phyloP scores from a whole-genome alignment of 1,140 invertebrate species.

The Luehdorfia chinensis region DNA sequence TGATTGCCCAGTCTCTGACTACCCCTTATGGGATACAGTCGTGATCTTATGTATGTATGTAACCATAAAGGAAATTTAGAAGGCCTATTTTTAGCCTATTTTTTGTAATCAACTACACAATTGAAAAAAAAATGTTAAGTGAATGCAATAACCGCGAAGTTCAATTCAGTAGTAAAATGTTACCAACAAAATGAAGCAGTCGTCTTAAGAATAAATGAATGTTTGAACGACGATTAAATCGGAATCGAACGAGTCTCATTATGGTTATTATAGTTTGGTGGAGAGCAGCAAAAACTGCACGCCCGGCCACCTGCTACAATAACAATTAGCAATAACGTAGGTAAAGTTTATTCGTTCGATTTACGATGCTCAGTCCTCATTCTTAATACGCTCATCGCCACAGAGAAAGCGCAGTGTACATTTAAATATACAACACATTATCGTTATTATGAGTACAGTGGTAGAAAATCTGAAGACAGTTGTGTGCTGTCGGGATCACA shows the following conservation, averaged over 20 bases:
- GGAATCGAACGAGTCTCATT: conserved; percentile 16
- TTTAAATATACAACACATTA: neutral
- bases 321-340: neutral
- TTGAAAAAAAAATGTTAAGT: neutral
- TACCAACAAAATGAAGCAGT: neutral
- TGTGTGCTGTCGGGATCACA: neutral
- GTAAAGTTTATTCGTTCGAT: too few species aligned
- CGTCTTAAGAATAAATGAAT: conserved; percentile 12
- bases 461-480: neutral
- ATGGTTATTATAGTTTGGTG: conserved; percentile 16
- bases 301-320: neutral
- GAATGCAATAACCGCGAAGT: neutral
- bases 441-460: neutral
- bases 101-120: too few species aligned
- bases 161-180: neutral
- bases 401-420: conserved; percentile 3
- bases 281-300: conserved; percentile 2
- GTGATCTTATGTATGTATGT: too few species aligned
- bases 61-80: too few species aligned
- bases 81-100: too few species aligned
- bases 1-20: too few species aligned
- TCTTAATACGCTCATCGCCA: too few species aligned
- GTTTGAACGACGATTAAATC: conserved; percentile 13
- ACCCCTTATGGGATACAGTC: too few species aligned
- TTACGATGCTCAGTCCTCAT: too few species aligned